phyloP scores from a whole-genome alignment of 2,113 vertebrate species.

The Apodemus sylvaticus region DNA sequence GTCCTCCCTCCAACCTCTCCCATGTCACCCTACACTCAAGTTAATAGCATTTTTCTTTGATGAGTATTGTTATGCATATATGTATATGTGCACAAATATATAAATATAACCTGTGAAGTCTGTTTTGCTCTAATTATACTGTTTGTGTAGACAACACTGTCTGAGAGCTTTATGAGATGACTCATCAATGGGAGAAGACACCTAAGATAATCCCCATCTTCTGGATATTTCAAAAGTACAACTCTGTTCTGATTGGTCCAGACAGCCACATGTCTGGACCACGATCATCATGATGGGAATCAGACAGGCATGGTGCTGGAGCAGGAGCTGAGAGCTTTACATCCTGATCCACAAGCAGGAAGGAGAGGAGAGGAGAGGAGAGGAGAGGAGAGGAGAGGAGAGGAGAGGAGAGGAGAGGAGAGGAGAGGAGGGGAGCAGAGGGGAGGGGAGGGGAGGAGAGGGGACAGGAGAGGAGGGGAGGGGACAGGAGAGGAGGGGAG shows the following conservation, averaged over 20 bases:
- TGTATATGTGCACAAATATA: background rate
- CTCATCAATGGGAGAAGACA: background rate
- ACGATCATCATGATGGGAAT: background rate
- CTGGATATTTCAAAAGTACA: background rate
- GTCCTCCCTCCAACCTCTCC: background rate
- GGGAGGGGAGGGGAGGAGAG: background rate
- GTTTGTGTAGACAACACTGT: background rate
- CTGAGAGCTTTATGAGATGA: background rate
- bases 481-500: no score
- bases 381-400: no score
- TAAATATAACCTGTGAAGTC: background rate
- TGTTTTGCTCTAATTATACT: background rate
- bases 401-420: no score
- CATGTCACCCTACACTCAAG: background rate
- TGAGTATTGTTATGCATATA: background rate
- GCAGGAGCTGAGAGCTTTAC: background rate
- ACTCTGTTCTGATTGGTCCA: background rate
- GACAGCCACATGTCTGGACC: background rate
- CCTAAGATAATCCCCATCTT: background rate
- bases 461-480: no score
- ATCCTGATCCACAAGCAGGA: background rate
- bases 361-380: background rate
- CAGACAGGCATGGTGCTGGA: background rate
- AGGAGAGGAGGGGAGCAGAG: no score
- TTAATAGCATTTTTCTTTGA: background rate